phyloP scores from a whole-genome alignment of 2,888 invertebrate genomes.

The Euplagia quadripunctaria region DNA sequence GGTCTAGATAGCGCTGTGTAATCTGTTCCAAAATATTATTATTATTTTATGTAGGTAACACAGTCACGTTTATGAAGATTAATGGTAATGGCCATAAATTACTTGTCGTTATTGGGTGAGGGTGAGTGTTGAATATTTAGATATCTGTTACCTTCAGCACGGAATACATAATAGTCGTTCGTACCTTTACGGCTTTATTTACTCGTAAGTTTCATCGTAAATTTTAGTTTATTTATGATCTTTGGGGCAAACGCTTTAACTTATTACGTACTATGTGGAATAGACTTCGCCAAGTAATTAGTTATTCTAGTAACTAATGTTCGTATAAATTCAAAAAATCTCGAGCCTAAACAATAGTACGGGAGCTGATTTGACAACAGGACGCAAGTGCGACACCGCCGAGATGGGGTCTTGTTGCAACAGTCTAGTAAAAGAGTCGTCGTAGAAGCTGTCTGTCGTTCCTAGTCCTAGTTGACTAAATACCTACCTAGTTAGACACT shows the following conservation, averaged over 20 bases:
- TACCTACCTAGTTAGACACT: too few species aligned
- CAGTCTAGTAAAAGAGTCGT: too few species aligned
- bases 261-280: neutral
- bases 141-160: neutral
- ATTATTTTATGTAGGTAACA: neutral
- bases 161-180: neutral
- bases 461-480: too few species aligned
- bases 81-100: neutral
- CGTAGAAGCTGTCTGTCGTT: too few species aligned
- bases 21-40: too few species aligned
- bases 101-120: neutral
- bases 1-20: neutral
- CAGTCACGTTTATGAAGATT: neutral
- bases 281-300: neutral
- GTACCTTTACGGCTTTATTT: neutral
- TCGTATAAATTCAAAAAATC: too few species aligned
- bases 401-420: too few species aligned
- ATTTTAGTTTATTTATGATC: neutral
- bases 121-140: neutral
- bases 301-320: too few species aligned
- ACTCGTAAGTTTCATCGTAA: conserved; percentile 4
- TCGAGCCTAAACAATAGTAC: too few species aligned
- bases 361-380: too few species aligned
- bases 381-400: too few species aligned
- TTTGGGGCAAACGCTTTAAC: neutral